Evolutionary conservation across 2,888 invertebrate species (phyloP).

Genomic region (Vannuccia rotundouncinata): DNA sequence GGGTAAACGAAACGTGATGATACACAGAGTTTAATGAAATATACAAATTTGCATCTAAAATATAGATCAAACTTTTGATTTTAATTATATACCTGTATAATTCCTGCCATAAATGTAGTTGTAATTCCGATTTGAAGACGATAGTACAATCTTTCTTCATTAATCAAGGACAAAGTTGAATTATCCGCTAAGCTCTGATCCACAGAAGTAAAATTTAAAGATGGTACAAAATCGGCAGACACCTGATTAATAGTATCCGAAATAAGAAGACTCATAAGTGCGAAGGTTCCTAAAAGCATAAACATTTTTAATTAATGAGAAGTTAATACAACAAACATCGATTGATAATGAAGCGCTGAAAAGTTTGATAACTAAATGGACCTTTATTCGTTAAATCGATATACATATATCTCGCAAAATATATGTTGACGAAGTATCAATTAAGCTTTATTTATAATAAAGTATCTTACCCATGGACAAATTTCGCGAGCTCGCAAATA

Average conservation of each 20-base stretch:
- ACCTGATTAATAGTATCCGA: slow-evolving; percentile 12
- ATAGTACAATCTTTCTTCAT: not conserved
- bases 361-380: no score
- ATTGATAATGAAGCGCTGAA: no score
- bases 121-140: slow-evolving; percentile 4
- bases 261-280: slow-evolving; percentile 22
- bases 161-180: not conserved
- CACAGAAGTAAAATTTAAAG: not conserved
- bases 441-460: no score
- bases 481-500: slow-evolving; percentile 36
- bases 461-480: slow-evolving; percentile 36
- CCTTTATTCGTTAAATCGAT: no score
- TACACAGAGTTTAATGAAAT: no score
- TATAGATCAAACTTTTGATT: no score
- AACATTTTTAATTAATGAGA: no score
- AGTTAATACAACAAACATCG: no score
- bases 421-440: no score
- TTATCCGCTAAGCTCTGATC: not conserved
- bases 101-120: slow-evolving; percentile 28
- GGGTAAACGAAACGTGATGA: no score
- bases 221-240: not conserved
- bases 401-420: no score
- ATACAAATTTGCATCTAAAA: no score
- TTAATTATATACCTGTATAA: slow-evolving; percentile 11
- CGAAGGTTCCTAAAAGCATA: slow-evolving; percentile 6